A percentile compares a stretch with the other conserved stretches of the same genome.
Evolutionary conservation across 2,113 vertebrate genomes (phyloP).

Genomic region (Podiceps cristatus): DNA sequence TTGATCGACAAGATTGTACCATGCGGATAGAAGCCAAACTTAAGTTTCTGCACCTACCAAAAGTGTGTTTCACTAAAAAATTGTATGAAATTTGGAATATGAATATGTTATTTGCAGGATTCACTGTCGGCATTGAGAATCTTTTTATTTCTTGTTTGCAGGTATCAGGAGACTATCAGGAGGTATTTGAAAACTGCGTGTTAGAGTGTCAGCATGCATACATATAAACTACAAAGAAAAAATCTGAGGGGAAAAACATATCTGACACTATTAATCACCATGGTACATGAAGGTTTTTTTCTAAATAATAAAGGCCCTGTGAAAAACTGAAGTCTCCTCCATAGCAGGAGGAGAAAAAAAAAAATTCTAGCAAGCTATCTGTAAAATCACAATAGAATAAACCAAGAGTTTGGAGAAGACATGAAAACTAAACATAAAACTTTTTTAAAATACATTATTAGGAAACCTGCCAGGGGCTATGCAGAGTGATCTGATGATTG

Average conservation of each 20-base stretch:
- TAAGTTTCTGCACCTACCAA: not conserved
- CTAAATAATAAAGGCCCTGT: not conserved
- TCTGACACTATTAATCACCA: not conserved
- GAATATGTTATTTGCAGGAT: not conserved
- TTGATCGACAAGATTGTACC: not conserved
- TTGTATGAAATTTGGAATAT: not conserved
- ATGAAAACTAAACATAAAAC: not conserved
- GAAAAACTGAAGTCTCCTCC: not conserved
- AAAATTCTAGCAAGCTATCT: not conserved
- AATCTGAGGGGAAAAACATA: rapidly evolving
- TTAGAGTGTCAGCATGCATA: not conserved
- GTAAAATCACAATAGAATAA: not conserved
- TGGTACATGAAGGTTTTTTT: not conserved
- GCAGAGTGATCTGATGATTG: not conserved
- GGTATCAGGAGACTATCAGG: not conserved
- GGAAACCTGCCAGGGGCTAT: not conserved
- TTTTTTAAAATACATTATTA: not conserved
- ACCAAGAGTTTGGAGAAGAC: not conserved
- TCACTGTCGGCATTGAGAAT: not conserved
- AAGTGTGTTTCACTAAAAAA: not conserved
- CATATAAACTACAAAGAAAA: not conserved
- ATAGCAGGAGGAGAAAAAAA: not conserved
- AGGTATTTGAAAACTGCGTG: not conserved
- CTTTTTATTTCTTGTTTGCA: not conserved
- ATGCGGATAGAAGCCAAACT: not conserved